phyloP scores from a whole-genome alignment of 2,797 vertebrate species.

The Hydrocynus forskahlii region DNA sequence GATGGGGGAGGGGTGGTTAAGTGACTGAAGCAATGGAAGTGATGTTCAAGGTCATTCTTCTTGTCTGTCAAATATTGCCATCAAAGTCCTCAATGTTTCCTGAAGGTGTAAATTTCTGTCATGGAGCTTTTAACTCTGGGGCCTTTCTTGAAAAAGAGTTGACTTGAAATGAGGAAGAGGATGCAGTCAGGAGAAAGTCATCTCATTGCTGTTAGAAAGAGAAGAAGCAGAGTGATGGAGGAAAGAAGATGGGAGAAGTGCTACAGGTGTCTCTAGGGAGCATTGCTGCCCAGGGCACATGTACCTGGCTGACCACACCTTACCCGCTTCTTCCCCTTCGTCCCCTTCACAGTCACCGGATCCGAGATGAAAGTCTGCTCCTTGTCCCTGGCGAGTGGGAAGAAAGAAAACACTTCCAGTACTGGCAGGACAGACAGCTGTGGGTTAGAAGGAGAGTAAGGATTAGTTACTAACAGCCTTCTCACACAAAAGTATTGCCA shows the following conservation, averaged over 20 bases:
- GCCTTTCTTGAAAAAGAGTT: constrained; percentile 32
- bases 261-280: constrained; percentile 36
- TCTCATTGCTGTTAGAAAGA: constrained; percentile 41
- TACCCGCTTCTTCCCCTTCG: constrained; percentile 49
- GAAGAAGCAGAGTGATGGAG: constrained; percentile 16
- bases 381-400: constrained; percentile 45
- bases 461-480: constrained; percentile 51
- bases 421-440: constrained; percentile 47
- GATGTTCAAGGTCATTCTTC: constrained; percentile 39
- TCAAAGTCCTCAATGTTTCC: constrained; percentile 39
- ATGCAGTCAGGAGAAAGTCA: constrained; percentile 42
- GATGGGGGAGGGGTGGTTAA: constrained; percentile 16
- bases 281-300: constrained; percentile 36
- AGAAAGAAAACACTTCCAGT: constrained; percentile 56
- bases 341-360: constrained; percentile 51
- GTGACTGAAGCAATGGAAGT: constrained; percentile 29
- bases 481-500: constrained; percentile 1
- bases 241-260: background rate
- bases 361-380: constrained; percentile 60
- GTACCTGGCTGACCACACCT: constrained; percentile 58
- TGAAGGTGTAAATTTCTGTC: constrained; percentile 36
- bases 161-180: constrained; percentile 39
- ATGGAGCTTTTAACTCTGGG: constrained; percentile 10
- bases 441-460: constrained; percentile 51
- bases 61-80: constrained; percentile 22